Conservation (phyloP, 2,113 vertebrate species). For the Macquaria australasica region DNA sequence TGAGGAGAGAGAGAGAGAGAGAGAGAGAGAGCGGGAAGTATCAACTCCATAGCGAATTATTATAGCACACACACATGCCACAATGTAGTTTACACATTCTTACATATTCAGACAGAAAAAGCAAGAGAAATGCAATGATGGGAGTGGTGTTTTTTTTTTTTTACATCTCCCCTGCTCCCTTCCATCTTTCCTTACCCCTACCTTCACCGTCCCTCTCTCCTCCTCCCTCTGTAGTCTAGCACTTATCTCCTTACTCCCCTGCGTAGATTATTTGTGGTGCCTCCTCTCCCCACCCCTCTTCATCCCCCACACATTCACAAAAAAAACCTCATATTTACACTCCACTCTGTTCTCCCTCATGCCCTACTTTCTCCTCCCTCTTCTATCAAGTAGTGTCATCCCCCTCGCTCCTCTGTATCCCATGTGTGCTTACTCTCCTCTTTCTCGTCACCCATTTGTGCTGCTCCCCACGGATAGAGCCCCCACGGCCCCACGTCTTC, state of each 20-base stretch:
- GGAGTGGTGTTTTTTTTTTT: slow-evolving; percentile 2
- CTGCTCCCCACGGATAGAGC: slow-evolving; percentile 36
- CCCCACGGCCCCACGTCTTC: slow-evolving; percentile 61
- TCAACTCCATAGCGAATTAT: slow-evolving; percentile 54
- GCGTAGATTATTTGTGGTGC: slow-evolving; percentile 50
- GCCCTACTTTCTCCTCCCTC: slow-evolving; percentile 54
- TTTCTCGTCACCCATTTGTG: slow-evolving; percentile 43
- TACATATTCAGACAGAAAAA: slow-evolving; percentile 53
- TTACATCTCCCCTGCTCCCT: slow-evolving; percentile 33
- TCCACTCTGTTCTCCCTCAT: slow-evolving; percentile 12
- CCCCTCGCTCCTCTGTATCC: slow-evolving; percentile 19
- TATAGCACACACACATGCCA: slow-evolving; percentile 42
- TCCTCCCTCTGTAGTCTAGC: neutral
- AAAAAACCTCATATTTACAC: slow-evolving; percentile 46
- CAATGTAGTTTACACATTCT: slow-evolving; percentile 57
- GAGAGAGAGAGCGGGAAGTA: slow-evolving; percentile 18
- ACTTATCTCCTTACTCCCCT: slow-evolving; percentile 59
- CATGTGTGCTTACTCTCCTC: neutral
- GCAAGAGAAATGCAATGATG: slow-evolving; percentile 38
- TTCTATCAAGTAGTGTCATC: slow-evolving; percentile 42
- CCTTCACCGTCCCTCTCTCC: slow-evolving; percentile 7
- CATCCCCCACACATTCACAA: slow-evolving; percentile 35
- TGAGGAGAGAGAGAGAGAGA: slow-evolving; percentile 20
- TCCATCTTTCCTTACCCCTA: slow-evolving; percentile 29
- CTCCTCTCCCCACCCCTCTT: slow-evolving; percentile 28